Base-by-base conservation (phyloP, 2,797 vertebrate genomes). In the Tachyglossus aculeatus region DNA sequence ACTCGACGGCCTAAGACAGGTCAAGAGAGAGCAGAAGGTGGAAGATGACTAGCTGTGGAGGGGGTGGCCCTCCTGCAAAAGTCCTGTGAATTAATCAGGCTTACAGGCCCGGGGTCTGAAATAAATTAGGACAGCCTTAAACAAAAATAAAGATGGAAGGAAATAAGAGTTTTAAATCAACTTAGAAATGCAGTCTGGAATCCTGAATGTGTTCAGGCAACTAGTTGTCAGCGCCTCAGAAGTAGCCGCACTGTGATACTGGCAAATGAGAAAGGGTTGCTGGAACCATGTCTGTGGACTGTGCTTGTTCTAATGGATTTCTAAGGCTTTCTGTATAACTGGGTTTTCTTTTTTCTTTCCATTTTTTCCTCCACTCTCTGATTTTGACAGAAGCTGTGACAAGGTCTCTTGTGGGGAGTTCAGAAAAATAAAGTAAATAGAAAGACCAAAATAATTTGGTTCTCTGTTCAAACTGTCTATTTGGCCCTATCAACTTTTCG, bases 371-470 rank as follows among this genome's bases (percentile, higher is more conserved):
- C 22, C 54, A 62, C 24, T 34, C 9, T 45, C 52, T 5, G 13
- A 0, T 25, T 68, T 38, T 58, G 74, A 51, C 7, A 43, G 61
- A 71, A 10, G 57, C 38, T 34, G 36, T 22, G 69, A 64, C 54
- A 44, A 41, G 80, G 60, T 71, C 6, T 9, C 57, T 5, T 40
- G 69, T 60, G 52, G 64, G 58, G 61, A 77, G 40, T 70, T 67
- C 18, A 33, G 67, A 61, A 37, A 52, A 43, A 56, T 41, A 74
- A 8, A 45, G 71, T 14, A 68, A 56, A 22, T 37, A 47, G 1
- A 61, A 67, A 77, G 58, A 54, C 39, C 13, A 39, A 69, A 69
- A 78, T 51, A 58, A 65, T 55, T 69, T 55, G 9, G 12, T 64
- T 60, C 50, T 74, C 67, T 16, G 1, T 21, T 57, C 32, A 56